A percentile compares a stretch with the other conserved stretches of the same genome.
phyloP scores from a whole-genome alignment of 2,888 invertebrate species.

The Eupithecia dodoneata region DNA sequence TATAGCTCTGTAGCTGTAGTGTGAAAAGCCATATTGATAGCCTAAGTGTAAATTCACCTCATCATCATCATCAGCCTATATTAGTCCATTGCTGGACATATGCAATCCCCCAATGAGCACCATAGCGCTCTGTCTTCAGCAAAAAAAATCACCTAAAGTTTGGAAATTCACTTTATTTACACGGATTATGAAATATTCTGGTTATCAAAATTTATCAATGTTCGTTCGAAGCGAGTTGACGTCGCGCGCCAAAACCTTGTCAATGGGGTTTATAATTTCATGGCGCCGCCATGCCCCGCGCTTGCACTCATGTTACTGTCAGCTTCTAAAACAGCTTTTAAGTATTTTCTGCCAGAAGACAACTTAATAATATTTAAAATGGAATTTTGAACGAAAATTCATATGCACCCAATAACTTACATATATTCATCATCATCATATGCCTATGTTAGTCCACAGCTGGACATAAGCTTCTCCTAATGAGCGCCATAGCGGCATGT shows the following conservation, averaged over 20 bases:
- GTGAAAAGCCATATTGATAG: too few relatives aligned
- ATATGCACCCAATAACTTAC: not conserved
- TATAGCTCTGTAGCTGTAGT: not conserved
- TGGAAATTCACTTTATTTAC: not conserved
- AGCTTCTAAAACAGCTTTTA: conserved; percentile 55
- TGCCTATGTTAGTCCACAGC: too few relatives aligned
- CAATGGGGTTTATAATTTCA: conserved; percentile 78
- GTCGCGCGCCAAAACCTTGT: conserved; percentile 72
- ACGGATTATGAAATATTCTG: not conserved
- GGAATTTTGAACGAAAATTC: not conserved
- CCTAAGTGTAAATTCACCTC: too few relatives aligned
- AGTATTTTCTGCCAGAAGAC: conserved; percentile 44
- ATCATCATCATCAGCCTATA: too few relatives aligned
- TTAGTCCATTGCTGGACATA: too few relatives aligned
- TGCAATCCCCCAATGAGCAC: too few relatives aligned
- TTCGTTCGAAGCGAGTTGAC: conserved; percentile 43
- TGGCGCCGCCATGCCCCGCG: conserved; percentile 55
- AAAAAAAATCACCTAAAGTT: too few relatives aligned
- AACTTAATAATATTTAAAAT: not conserved
- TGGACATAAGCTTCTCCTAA: too few relatives aligned
- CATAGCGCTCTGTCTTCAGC: too few relatives aligned
- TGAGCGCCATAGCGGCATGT: too few relatives aligned
- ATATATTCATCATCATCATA: too few relatives aligned
- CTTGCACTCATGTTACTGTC: conserved; percentile 67
- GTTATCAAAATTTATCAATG: not conserved